Base-by-base conservation (phyloP, 2,888 invertebrate genomes). In the Scaptomyza caliginosa region DNA sequence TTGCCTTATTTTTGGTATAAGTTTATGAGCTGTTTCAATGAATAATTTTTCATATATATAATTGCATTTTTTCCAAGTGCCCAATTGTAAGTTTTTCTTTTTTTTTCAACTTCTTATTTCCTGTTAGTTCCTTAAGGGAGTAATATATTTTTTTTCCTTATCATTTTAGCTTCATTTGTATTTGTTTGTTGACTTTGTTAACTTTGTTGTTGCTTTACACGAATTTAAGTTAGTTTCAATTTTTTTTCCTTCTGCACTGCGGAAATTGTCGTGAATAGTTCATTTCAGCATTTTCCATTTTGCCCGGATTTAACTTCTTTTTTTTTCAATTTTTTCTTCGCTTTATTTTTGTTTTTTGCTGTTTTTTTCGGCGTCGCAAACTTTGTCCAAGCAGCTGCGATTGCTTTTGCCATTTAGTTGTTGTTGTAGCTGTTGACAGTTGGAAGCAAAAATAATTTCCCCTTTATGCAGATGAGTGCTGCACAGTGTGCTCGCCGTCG, bases 211-310 rank as follows among this genome's bases (percentile, higher is more conserved):
- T 69, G 69, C 68, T 69, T 67, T 56, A 64, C 76, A 79, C 68
- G 65, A 75, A 77, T 67, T 70, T 51, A 19, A 11, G 38, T 21
- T 34, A 60, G 40, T 36, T 60, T 28, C 24, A n/a, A n/a, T 64
- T 45, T 57, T 62, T 40, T 28, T 30, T n/a, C 4, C 34, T 24
- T 13, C 13, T 59, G 60, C 66, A 50, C 42, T 62, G 39, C 75
- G 83, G 83, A 83, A 83, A 83, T 83, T 73, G 82, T 77, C 77
- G 73, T 80, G 86, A 85, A 85, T 83, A 83, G 80, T 83, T 83
- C 74, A 76, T 80, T 80, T 80, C 59, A 52, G 51, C 63, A 67
- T 55, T 73, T 74, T 78, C 54, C 60, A 23, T 60, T 63, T 50
- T 54, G 39, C 55, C 38, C 32, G 46, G 52, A 70, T 60, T 69